Evolutionary conservation across 2,797 vertebrate species (phyloP), one percentile per base, ranked within the genome.

Genomic region (Schizopygopsis pylzovi): DNA sequence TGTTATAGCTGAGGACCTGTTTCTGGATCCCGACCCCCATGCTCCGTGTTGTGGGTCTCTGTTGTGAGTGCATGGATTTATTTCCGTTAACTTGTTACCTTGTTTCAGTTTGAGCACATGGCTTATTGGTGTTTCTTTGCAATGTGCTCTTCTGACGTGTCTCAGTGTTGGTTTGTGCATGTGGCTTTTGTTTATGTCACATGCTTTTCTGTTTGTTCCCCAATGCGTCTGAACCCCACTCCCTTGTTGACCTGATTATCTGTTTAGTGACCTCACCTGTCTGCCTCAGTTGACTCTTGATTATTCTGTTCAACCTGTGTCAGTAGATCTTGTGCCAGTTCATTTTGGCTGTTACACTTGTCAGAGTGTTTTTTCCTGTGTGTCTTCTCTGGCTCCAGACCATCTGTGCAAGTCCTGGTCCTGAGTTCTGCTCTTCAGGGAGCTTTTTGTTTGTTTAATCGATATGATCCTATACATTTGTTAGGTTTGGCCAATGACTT

Each of bases 101-200:
- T 71, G 45, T 49, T 71, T 71, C 68, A 6, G 68, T 70, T 22
- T 71, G 20, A 7, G 70, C 70, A 71, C 12, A 63, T 63, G 61
- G 25, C 61, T 63, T 63, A 22, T 56, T 20, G 0, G 11, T 28
- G 12, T 25, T 28, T 63, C 25, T 63, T 63, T 28, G n/a, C 61
- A 4, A 63, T 63, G 56, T 59, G 22, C 59, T 25, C 59, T 13
- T 61, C n/a, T 25, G n/a, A 28, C n/a, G 13, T 61, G n/a, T 25
- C 59, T 61, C 22, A 16, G 49, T 15, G 15, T 49, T 16, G 49
- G 15, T 49, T 49, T 49, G 49, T 6, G 49, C 49, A 16, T 0
- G 15, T 49, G 49, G 49, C 13, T 49, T 49, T 49, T 47, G 47
- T 47, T 47, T 6, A 1, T 49, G 49, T 49, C 15, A 49, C 49